Percentiles rank a stretch among this genome's conserved stretches.
Conservation (phyloP, 2,888 invertebrate genomes). For the Venustoraphidia nigricollis region DNA sequence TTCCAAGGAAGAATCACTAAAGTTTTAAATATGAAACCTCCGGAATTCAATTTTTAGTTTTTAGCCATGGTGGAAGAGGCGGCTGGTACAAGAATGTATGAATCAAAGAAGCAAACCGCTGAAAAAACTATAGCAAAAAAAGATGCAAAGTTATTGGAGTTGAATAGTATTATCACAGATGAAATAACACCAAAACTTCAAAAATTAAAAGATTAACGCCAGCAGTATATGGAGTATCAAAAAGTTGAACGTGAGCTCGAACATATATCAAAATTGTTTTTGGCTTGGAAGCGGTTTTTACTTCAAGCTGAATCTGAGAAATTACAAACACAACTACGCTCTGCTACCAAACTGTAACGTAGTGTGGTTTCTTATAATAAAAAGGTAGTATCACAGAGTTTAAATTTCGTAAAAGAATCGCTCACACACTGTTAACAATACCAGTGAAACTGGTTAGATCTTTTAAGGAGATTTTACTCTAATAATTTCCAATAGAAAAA, state of each 20-base stretch:
- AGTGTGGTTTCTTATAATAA: no score
- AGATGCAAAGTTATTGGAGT: conserved; percentile 75
- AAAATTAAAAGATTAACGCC: conserved; percentile 70
- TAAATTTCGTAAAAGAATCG: no score
- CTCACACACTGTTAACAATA: no score
- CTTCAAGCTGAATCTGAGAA: conserved; percentile 15
- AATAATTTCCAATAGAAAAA: no score
- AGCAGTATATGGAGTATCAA: conserved; percentile 76
- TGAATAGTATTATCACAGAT: conserved; percentile 64
- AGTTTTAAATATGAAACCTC: conserved; percentile 97
- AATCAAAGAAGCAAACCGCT: conserved; percentile 77
- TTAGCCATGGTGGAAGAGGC: conserved; percentile 98
- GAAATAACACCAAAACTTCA: conserved; percentile 83
- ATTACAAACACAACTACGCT: conserved; percentile 12
- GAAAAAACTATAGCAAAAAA: conserved; percentile 84
- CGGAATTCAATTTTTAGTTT: conserved; percentile 54
- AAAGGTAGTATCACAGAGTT: no score
- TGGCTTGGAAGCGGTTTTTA: conserved; percentile 54
- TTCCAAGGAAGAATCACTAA: conserved; percentile 99
- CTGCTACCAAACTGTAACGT: no score
- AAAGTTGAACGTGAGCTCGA: conserved; percentile 73
- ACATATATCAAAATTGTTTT: conserved; percentile 54
- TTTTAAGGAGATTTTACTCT: no score
- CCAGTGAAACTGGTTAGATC: no score
- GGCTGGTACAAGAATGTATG: conserved; percentile 94